Evolutionary conservation across 2,113 vertebrate genomes (phyloP), one percentile per base, ranked within the genome.

Genomic region (Pelvicachromis taeniatus): DNA sequence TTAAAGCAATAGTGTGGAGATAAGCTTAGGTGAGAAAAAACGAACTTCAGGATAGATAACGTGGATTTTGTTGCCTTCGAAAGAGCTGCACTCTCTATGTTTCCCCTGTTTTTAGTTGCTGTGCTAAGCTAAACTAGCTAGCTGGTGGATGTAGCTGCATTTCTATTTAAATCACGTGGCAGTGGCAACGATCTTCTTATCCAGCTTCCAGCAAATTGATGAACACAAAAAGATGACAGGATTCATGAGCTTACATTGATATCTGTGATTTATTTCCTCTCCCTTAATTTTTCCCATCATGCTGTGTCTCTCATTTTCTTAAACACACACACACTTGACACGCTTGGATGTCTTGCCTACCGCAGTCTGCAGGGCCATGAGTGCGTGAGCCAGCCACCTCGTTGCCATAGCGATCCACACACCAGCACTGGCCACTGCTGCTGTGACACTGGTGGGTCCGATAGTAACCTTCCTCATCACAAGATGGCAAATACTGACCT

Each of bases 401-500:
- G 77, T 98, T 99, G 63, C 99, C 99, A 1, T 98, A 99, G 95
- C 97, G 97, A 95, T 99, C 99, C 50, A 98, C 98, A 88, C 99
- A 99, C 99, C 98, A 99, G 92, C 99, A 99, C 88, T 98, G 98
- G 7, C 98, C 98, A 0, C 93, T 80, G 77, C 97, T 96, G 58
- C 97, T 96, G 38, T 98, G 98, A 85, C 99, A 99, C 87, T 99
- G 99, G 5, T 96, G 97, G 68, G 98, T 95, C 86, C 97, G 97
- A 89, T 98, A 99, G 91, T 98, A 99, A 3, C 99, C 98, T 14
- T 98, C 97, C 89, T 97, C 97, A 91, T 99, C 97, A 93, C 99
- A 99, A 19, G 96, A 95, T 4, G 98, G 99, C 48, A 98, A 90
- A 88, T 98, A 98, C 85, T 97, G 96, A 31, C 98, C 98, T 99